Conservation (phyloP, 2,888 invertebrate genomes). For the Leucania comma region DNA sequence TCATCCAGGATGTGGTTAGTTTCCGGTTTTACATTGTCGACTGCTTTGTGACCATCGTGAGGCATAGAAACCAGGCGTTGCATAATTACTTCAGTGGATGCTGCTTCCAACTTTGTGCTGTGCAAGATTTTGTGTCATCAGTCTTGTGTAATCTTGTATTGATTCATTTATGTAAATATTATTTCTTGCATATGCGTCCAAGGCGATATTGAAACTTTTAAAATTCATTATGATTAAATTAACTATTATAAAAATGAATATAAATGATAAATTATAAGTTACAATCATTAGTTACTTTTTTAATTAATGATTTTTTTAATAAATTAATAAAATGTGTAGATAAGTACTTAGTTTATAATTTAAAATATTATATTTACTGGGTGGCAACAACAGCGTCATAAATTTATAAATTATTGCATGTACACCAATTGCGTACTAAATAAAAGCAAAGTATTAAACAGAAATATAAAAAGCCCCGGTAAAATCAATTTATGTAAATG, state of each 20-base stretch:
- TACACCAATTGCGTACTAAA: not conserved
- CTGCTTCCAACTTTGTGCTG: not conserved
- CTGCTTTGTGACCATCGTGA: conserved; percentile 27
- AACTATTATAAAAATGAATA: no score
- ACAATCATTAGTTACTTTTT: no score
- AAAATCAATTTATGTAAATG: conserved; percentile 10
- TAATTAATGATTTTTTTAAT: no score
- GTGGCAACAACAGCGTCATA: no score
- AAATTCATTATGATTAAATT: no score
- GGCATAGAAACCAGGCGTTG: not conserved
- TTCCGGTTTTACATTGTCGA: conserved; percentile 43
- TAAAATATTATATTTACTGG: no score
- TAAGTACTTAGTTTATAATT: no score
- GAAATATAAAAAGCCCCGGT: not conserved
- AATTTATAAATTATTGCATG: not conserved
- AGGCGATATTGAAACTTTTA: no score
- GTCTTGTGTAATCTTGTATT: not conserved
- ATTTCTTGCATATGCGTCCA: no score
- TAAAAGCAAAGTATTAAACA: conserved; percentile 7
- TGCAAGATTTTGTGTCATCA: not conserved
- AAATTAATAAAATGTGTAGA: no score
- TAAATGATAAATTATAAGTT: no score
- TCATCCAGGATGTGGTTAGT: conserved; percentile 49
- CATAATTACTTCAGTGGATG: conserved; percentile 29
- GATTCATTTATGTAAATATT: not conserved